Conservation (phyloP, 2,113 vertebrate genomes). For the Calidris pygmaea region DNA sequence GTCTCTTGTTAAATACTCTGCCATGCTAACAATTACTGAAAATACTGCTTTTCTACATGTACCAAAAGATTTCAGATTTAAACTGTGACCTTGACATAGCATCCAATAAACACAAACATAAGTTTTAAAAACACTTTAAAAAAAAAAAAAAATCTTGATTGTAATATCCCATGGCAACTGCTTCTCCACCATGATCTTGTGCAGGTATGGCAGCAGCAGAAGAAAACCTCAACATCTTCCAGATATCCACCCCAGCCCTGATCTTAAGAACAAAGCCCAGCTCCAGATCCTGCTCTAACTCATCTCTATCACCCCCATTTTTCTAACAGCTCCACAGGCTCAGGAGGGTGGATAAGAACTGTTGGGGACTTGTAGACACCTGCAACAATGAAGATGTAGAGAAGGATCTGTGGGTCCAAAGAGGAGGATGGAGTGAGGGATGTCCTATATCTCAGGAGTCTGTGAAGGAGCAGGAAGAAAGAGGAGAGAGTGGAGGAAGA, state of each 20-base stretch:
- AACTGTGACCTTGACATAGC: not conserved
- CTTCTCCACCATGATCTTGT: not conserved
- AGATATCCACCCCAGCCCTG: not conserved
- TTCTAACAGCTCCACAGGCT: not conserved
- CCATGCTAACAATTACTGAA: not conserved
- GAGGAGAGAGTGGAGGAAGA: not conserved
- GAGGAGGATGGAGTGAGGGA: not conserved
- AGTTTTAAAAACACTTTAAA: not conserved
- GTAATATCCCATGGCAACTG: not conserved
- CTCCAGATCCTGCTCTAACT: not conserved
- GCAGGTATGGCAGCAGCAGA: not conserved
- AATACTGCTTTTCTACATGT: not conserved
- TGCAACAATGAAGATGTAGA: not conserved
- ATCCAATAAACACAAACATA: not conserved
- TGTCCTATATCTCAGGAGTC: not conserved
- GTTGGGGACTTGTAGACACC: not conserved
- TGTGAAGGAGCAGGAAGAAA: not conserved
- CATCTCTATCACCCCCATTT: not conserved
- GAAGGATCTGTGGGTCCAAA: not conserved
- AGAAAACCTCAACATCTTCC: not conserved
- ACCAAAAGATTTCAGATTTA: not conserved
- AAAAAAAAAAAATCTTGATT: not conserved
- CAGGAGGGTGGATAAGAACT: not conserved
- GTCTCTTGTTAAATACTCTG: not conserved
- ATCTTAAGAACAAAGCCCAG: not conserved